phyloP scores from a whole-genome alignment of 2,113 vertebrate genomes.

The Cyprinodon variegatus region DNA sequence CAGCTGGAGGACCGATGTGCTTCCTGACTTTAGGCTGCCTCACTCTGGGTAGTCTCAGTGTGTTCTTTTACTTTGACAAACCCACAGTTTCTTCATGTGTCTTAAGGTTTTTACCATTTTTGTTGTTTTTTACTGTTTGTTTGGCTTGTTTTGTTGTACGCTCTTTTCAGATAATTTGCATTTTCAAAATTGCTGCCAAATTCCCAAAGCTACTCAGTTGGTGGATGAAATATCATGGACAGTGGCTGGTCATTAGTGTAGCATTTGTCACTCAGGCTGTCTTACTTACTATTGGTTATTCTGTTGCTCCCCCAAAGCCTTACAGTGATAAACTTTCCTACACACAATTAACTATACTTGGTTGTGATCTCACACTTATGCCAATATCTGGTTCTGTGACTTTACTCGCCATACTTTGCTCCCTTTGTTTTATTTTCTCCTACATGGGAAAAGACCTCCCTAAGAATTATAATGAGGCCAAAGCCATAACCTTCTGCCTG shows the following conservation, averaged over 20 bases:
- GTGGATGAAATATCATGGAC: constrained; percentile 82
- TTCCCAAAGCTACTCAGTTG: constrained; percentile 72
- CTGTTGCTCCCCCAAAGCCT: constrained; percentile 55
- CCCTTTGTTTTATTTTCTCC: constrained; percentile 83
- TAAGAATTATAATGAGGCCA: constrained; percentile 90
- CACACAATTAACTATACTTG: constrained; percentile 74
- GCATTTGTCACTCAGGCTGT: constrained; percentile 66
- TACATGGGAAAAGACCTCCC: constrained; percentile 90
- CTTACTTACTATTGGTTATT: constrained; percentile 59
- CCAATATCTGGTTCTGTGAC: neutral
- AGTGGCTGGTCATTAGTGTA: constrained; percentile 72
- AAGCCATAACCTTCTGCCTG: constrained; percentile 86
- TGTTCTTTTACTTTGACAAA: constrained; percentile 82
- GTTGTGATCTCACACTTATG: constrained; percentile 49
- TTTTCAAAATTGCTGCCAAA: constrained; percentile 86
- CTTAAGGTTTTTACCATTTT: constrained; percentile 72
- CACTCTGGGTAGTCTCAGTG: constrained; percentile 70
- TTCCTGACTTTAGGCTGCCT: constrained; percentile 86
- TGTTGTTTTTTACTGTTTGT: constrained; percentile 79
- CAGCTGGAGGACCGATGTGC: constrained; percentile 84
- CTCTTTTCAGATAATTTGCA: constrained; percentile 86
- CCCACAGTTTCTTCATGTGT: constrained; percentile 73
- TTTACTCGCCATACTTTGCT: constrained; percentile 67
- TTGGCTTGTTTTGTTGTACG: constrained; percentile 83
- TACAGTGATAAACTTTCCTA: constrained; percentile 47